A percentile compares a stretch with the other conserved stretches of the same genome.
These are phyloP conservation scores for Spilosoma lubricipeda DNA, from an alignment of 2,888 invertebrate species.

Conservation along the genomic window DNA sequence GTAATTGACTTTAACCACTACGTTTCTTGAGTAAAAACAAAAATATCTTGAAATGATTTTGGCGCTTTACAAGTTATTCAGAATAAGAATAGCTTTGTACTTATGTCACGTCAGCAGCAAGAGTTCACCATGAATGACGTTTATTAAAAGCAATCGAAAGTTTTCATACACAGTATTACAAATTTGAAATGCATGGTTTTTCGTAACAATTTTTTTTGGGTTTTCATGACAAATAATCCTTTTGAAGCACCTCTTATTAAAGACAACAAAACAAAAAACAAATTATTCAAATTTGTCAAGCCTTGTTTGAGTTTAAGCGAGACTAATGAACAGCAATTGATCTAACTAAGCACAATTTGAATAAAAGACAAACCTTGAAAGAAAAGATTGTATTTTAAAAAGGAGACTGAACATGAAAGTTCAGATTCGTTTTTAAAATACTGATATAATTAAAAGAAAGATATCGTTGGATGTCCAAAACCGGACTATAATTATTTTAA, in stretches of 20 bases:
- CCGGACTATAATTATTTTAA: no score
- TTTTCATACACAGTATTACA: neutral
- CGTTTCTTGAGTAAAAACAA: neutral
- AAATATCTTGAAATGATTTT: neutral
- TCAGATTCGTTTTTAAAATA: no score
- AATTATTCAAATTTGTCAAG: slow-evolving; percentile 1
- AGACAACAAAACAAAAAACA: neutral
- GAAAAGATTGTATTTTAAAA: neutral
- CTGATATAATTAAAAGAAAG: no score
- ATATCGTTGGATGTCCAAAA: no score
- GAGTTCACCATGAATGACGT: neutral
- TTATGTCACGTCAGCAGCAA: no score
- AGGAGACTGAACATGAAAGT: neutral
- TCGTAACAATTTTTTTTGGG: neutral
- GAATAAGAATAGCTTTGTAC: neutral
- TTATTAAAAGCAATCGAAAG: neutral
- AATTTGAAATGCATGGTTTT: neutral
- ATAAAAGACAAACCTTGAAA: neutral
- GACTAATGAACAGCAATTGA: neutral
- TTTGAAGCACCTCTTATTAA: neutral
- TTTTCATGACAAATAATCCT: neutral
- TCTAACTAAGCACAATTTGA: neutral
- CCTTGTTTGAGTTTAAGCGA: neutral
- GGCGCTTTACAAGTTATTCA: no score
- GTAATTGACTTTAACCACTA: neutral